These are phyloP conservation scores for Orussus abietinus DNA, from an alignment of 1,140 invertebrate species.

Conservation along the genomic window DNA sequence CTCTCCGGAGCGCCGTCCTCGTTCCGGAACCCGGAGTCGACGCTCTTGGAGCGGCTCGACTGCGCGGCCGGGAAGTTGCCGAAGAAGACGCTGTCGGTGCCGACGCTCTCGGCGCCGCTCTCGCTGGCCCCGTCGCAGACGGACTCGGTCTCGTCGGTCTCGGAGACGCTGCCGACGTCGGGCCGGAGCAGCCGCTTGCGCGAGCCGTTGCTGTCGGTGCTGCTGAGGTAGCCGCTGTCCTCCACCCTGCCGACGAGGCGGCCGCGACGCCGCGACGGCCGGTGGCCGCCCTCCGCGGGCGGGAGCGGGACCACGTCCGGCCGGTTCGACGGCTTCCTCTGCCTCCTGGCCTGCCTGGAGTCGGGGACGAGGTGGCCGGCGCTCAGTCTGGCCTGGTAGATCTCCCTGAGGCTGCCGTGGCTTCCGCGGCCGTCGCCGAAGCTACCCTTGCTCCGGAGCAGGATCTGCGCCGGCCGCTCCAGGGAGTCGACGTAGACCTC, in stretches of 20 bases:
- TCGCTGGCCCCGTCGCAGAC: slow-evolving; percentile 72
- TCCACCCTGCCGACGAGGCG: slow-evolving; percentile 29
- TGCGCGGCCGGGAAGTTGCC: slow-evolving; percentile 47
- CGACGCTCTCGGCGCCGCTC: slow-evolving; percentile 78
- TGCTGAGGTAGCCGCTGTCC: slow-evolving; percentile 69
- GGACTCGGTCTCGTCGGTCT: slow-evolving; percentile 70
- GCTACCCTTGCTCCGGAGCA: slow-evolving; percentile 58
- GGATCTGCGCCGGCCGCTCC: slow-evolving; percentile 58
- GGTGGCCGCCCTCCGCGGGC: slow-evolving; percentile 25
- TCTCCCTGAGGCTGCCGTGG: slow-evolving; percentile 67
- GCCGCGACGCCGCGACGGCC: slow-evolving; percentile 9
- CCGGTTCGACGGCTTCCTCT: slow-evolving; percentile 52
- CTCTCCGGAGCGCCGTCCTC: slow-evolving; percentile 20
- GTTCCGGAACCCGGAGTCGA: slow-evolving; percentile 29
- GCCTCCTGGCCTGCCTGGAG: slow-evolving; percentile 65
- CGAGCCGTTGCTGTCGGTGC: slow-evolving; percentile 64
- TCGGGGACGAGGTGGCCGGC: slow-evolving; percentile 40
- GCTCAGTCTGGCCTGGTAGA: slow-evolving; percentile 61
- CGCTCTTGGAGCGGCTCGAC: slow-evolving; percentile 54
- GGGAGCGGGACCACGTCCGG: slow-evolving; percentile 64
- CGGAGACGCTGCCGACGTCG: slow-evolving; percentile 53
- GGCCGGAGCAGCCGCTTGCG: slow-evolving; percentile 34
- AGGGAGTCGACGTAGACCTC: slow-evolving; percentile 56
- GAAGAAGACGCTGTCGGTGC: slow-evolving; percentile 78
- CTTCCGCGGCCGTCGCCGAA: slow-evolving; percentile 57